Conservation (phyloP, 2,888 invertebrate genomes). For the Cremastinae sp. region DNA sequence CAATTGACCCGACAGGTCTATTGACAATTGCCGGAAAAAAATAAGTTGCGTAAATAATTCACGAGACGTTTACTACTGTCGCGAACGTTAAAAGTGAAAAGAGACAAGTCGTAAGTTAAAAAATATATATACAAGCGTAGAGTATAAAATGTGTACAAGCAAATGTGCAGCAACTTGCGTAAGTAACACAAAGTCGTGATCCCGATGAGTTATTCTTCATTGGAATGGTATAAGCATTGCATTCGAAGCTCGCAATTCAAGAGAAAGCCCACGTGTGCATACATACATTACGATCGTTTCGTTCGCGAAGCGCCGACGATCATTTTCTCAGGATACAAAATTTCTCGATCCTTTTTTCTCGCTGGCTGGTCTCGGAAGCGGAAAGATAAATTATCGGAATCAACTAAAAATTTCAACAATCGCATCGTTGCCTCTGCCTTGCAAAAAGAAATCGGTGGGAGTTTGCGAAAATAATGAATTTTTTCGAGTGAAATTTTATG, state of each 20-base stretch:
- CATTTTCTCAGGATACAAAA: conserved; percentile 25
- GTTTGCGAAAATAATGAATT: no score
- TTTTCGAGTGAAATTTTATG: no score
- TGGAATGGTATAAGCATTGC: conserved; percentile 44
- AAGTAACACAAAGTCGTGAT: conserved; percentile 44
- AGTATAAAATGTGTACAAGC: not conserved
- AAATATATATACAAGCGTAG: not conserved
- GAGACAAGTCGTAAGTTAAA: conserved; percentile 5
- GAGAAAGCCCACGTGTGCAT: conserved; percentile 51
- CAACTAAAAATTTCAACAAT: no score
- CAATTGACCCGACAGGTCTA: not conserved
- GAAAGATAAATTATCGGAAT: not conserved
- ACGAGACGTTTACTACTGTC: conserved; percentile 12
- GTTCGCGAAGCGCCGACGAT: conserved; percentile 40
- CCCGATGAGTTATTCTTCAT: conserved; percentile 50
- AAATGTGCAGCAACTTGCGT: conserved; percentile 37
- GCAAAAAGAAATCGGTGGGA: no score
- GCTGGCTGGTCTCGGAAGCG: not conserved
- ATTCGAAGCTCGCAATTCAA: conserved; percentile 51
- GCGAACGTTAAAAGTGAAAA: conserved; percentile 25
- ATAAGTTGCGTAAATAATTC: conserved; percentile 10
- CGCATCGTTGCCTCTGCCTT: no score
- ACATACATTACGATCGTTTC: conserved; percentile 25
- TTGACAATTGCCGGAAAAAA: not conserved
- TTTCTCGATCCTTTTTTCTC: not conserved